These are phyloP conservation scores for Paramacrobiotus metropolitanus DNA, from an alignment of 1,140 invertebrate species.

Conservation along the genomic window DNA sequence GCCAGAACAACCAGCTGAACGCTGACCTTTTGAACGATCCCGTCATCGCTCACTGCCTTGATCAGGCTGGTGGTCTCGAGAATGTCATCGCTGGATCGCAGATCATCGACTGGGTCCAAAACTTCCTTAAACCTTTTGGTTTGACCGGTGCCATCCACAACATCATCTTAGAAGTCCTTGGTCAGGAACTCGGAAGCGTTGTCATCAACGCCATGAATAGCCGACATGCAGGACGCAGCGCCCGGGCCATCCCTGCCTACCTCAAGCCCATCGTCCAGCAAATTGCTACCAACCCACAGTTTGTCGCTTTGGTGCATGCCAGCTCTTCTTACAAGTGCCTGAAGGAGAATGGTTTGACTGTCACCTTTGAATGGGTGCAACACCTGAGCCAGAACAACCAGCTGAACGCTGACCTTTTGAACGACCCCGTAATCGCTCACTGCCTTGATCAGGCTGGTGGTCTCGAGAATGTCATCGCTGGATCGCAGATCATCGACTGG, in stretches of 20 bases:
- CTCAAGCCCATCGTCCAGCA: no score
- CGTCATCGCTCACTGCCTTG: not conserved
- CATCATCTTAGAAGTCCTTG: not conserved
- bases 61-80: not conserved
- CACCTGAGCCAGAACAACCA: not conserved
- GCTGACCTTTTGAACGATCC: not conserved
- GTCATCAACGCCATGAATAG: not conserved
- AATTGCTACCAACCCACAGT: no score
- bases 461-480: not conserved
- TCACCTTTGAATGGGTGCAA: not conserved
- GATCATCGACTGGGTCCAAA: not conserved
- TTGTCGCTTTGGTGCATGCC: no score
- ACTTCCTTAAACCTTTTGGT: not conserved
- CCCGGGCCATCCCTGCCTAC: no score
- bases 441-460: not conserved
- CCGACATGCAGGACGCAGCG: no score
- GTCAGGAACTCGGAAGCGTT: not conserved
- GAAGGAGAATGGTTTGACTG: no score
- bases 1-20: not conserved
- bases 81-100: not conserved
- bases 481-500: not conserved
- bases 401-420: not conserved
- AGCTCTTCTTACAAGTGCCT: no score
- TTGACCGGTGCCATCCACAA: not conserved
- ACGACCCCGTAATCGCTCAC: not conserved